These are phyloP conservation scores for Heteropelma amictum DNA, from an alignment of 2,888 invertebrate genomes.

Conservation along the genomic window DNA sequence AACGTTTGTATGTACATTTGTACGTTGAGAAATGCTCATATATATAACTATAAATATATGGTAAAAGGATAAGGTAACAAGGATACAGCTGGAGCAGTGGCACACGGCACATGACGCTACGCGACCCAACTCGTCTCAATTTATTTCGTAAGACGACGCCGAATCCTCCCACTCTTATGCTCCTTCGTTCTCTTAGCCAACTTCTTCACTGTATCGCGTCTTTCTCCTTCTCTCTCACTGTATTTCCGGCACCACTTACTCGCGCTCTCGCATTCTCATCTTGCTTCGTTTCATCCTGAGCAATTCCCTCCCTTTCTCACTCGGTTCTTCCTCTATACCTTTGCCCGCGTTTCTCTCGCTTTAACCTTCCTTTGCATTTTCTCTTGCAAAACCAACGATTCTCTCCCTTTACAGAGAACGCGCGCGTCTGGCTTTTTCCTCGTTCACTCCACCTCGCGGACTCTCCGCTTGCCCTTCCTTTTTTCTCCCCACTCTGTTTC, in stretches of 20 bases:
- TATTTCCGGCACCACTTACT: slow-evolving; percentile 40
- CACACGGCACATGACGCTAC: slow-evolving; percentile 44
- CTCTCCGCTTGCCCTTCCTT: slow-evolving; percentile 17
- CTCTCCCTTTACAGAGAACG: slow-evolving; percentile 32
- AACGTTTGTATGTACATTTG: slow-evolving; percentile 1
- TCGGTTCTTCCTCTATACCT: background rate
- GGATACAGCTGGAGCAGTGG: slow-evolving; percentile 35
- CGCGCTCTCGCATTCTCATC: slow-evolving; percentile 33
- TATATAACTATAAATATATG: background rate
- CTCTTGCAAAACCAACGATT: slow-evolving; percentile 20
- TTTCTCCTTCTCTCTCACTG: slow-evolving; percentile 7
- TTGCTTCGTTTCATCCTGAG: slow-evolving; percentile 33
- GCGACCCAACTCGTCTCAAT: slow-evolving; percentile 62
- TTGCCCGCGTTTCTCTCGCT: background rate
- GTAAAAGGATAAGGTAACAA: slow-evolving; percentile 28
- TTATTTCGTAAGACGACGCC: slow-evolving; percentile 63
- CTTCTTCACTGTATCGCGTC: slow-evolving; percentile 6
- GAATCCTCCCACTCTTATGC: slow-evolving; percentile 51
- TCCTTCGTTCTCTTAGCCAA: slow-evolving; percentile 28
- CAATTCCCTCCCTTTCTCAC: slow-evolving; percentile 5
- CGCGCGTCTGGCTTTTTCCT: slow-evolving; percentile 40
- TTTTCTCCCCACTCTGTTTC: background rate
- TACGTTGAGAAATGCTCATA: slow-evolving; percentile 21
- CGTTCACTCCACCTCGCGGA: slow-evolving; percentile 35
- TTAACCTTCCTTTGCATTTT: slow-evolving; percentile 36